These are phyloP conservation scores for Drosophila conformis DNA, from an alignment of 2,888 invertebrate genomes.

Conservation along the genomic window DNA sequence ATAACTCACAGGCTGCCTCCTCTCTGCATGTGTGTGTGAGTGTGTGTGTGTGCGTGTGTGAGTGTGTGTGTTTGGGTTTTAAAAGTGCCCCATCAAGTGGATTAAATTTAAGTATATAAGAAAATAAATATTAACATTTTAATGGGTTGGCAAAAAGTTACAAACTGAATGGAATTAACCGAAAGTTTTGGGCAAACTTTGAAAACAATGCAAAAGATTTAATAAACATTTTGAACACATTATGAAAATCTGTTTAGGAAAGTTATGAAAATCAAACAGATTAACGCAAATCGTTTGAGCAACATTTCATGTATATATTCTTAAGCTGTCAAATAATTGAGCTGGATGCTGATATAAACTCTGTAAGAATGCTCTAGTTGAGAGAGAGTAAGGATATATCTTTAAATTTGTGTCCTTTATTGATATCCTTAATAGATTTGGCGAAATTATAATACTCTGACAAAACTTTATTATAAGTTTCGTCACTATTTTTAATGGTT, in stretches of 20 bases:
- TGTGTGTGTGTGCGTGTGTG: no score
- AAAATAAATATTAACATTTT: slow-evolving; percentile 16
- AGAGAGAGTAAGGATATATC: not conserved
- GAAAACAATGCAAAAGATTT: slow-evolving; percentile 3
- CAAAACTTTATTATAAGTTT: not conserved
- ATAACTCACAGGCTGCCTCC: slow-evolving; percentile 12
- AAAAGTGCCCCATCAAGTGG: slow-evolving; percentile 4
- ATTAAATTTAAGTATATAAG: slow-evolving; percentile 20
- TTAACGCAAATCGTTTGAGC: not conserved
- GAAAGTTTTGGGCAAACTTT: slow-evolving; percentile 1
- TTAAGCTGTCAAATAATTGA: no score
- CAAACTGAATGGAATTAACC: slow-evolving; percentile 8
- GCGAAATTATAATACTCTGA: not conserved
- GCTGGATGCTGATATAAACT: fast-evolving
- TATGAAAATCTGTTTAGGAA: not conserved
- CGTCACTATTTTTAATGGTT: not conserved
- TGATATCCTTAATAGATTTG: not conserved
- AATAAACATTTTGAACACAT: slow-evolving; percentile 7
- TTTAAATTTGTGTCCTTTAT: not conserved
- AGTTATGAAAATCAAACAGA: not conserved
- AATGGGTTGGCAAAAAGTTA: not conserved
- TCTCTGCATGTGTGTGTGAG: not conserved
- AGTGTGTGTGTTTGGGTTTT: slow-evolving; percentile 1
- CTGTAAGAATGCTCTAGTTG: not conserved
- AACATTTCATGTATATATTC: not conserved